Conservation (phyloP, 2,888 invertebrate species). For the Drosophila rubida region DNA sequence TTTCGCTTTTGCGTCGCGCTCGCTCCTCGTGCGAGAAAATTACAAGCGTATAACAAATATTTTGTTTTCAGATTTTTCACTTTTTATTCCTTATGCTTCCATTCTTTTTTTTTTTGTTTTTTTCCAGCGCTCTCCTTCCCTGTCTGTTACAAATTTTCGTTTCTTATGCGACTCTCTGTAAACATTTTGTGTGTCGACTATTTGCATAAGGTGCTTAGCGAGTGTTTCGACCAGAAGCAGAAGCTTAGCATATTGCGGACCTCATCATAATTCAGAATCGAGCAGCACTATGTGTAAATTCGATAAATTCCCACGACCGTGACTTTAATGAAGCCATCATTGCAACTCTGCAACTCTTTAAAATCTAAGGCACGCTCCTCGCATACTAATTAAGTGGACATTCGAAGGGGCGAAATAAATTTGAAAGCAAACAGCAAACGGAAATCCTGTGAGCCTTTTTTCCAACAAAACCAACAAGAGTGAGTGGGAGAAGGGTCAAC, state of each 20-base stretch:
- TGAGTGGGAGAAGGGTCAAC: constrained; percentile 41
- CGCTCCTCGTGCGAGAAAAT: constrained; percentile 60
- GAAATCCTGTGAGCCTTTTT: constrained; percentile 73
- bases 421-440: constrained; percentile 65
- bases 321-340: constrained; percentile 60
- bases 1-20: constrained; percentile 33
- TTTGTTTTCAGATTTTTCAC: constrained; percentile 70
- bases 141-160: constrained; percentile 47
- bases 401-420: constrained; percentile 45
- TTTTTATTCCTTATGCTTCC: constrained; percentile 16
- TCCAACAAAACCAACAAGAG: constrained; percentile 13
- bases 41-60: constrained; percentile 80
- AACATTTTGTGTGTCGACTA: constrained; percentile 40
- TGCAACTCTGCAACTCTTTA: constrained; percentile 23
- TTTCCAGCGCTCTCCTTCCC: constrained; percentile 23
- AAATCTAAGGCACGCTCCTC: constrained; percentile 30
- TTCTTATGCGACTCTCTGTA: neutral
- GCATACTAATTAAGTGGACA: constrained; percentile 64
- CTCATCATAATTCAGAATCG: constrained; percentile 33
- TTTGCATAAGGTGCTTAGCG: constrained; percentile 74
- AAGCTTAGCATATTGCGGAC: constrained; percentile 64
- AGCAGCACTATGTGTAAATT: neutral
- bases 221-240: constrained; percentile 52
- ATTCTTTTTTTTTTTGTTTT: neutral
- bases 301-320: constrained; percentile 52